A percentile compares a stretch with the other conserved stretches of the same genome.
Evolutionary conservation across 92 coral and sea anemone species (phyloP).

Genomic region (Porites rus): DNA sequence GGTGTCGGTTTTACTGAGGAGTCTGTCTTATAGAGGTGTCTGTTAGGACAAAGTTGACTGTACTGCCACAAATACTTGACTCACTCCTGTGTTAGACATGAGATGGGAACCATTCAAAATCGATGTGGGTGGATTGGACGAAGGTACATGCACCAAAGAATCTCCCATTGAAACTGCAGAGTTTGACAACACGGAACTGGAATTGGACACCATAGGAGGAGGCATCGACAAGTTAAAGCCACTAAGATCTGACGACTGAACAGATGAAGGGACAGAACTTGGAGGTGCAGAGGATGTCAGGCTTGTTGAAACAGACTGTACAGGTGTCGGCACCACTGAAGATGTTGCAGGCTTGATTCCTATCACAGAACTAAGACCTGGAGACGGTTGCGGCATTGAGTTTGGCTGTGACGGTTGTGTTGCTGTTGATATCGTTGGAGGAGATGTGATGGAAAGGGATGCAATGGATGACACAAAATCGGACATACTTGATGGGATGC

Average conservation of each 20-base stretch:
- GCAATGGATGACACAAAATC: constrained; percentile 90
- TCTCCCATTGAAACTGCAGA: constrained; percentile 76
- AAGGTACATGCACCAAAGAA: constrained; percentile 58
- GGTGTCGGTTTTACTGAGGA: no score
- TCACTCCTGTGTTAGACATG: constrained; percentile 61
- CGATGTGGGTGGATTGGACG: constrained; percentile 71
- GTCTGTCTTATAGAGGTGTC: no score
- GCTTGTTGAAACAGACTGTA: constrained; percentile 53
- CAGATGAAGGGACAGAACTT: constrained; percentile 52
- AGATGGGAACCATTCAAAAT: constrained; percentile 84
- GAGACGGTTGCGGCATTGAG: constrained; percentile 70
- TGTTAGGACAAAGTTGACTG: no score
- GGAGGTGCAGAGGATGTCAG: constrained; percentile 50
- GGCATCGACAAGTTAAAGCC: constrained; percentile 58
- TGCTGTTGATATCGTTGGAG: constrained; percentile 79
- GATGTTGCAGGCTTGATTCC: constrained; percentile 65
- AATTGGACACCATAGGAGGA: constrained; percentile 63
- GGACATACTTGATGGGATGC: constrained; percentile 58
- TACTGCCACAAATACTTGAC: constrained; percentile 19
- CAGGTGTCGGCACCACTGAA: constrained; percentile 48
- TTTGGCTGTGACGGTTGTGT: constrained; percentile 64
- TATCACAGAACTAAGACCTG: constrained; percentile 59
- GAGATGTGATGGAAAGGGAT: constrained; percentile 81
- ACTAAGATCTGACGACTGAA: constrained; percentile 55
- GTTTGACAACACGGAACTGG: constrained; percentile 56